A percentile compares a stretch with the other conserved stretches of the same genome.
phyloP scores from a whole-genome alignment of 2,888 invertebrate genomes.

The Hirudinaria manillensis region DNA sequence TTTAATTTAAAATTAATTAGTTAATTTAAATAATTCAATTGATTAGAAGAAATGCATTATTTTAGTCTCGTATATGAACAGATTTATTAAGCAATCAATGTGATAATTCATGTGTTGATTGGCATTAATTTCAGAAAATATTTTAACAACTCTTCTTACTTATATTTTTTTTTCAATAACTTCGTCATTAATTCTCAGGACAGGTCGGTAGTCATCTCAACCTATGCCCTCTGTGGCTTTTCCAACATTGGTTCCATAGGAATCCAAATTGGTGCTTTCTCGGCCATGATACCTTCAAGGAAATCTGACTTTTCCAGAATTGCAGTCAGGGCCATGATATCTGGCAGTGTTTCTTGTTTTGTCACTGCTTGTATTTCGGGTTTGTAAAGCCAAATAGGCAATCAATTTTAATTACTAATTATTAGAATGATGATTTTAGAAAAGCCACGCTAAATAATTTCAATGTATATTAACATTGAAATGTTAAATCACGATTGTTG shows the following conservation, averaged over 20 bases:
- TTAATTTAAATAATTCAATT: too few species aligned
- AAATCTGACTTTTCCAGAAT: constrained; percentile 38
- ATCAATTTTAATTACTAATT: not conserved
- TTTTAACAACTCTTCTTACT: too few species aligned
- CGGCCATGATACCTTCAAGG: constrained; percentile 42
- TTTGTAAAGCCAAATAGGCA: constrained; percentile 28
- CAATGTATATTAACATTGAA: not conserved
- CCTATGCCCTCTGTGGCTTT: constrained; percentile 45
- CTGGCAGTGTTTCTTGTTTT: constrained; percentile 53
- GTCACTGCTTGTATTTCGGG: constrained; percentile 52
- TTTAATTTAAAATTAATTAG: constrained; percentile 29
- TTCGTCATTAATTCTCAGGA: constrained; percentile 25
- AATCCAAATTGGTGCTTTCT: constrained; percentile 40
- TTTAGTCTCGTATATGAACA: too few species aligned
- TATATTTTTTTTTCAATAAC: not conserved
- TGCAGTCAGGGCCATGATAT: constrained; percentile 49
- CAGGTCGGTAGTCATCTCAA: constrained; percentile 42
- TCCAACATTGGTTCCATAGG: constrained; percentile 44
- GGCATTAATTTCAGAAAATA: too few species aligned
- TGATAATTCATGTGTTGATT: too few species aligned
- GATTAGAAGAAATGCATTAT: too few species aligned
- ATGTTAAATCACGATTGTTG: not conserved
- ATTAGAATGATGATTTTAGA: not conserved
- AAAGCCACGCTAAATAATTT: not conserved
- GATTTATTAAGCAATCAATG: too few species aligned